A percentile compares a stretch with the other conserved stretches of the same genome.
phyloP scores from a whole-genome alignment of 2,113 vertebrate genomes.

The Choloepus hoffmanni region DNA sequence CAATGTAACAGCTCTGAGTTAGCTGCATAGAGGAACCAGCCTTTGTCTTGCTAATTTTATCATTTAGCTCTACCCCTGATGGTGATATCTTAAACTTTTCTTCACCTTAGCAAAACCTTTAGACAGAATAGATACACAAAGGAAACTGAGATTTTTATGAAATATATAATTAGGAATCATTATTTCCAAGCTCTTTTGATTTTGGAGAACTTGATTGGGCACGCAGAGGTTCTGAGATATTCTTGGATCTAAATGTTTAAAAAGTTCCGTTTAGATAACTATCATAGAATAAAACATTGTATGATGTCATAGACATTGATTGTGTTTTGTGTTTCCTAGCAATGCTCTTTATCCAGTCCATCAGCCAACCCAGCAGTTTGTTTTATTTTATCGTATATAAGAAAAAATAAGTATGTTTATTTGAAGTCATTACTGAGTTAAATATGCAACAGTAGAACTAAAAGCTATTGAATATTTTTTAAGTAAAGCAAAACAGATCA shows the following conservation, averaged over 20 bases:
- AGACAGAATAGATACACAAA: not conserved
- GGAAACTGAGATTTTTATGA: not conserved
- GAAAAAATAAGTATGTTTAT: conserved; percentile 14
- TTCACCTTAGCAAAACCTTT: not conserved
- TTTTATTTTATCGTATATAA: not conserved
- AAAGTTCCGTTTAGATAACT: conserved; percentile 31
- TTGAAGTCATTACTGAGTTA: conserved; percentile 13
- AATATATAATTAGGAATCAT: conserved; percentile 35
- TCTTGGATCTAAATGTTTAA: conserved; percentile 34
- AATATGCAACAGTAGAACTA: conserved; percentile 38
- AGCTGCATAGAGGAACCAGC: not conserved
- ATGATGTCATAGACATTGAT: conserved; percentile 29
- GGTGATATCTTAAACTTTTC: not conserved
- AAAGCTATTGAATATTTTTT: not conserved
- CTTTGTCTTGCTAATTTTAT: not conserved
- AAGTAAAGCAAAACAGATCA: conserved; percentile 21
- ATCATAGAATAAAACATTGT: conserved; percentile 36
- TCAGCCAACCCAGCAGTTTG: not conserved
- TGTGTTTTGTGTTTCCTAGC: not conserved
- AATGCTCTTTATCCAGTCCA: not conserved
- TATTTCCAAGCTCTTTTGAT: conserved; percentile 32
- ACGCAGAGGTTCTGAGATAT: conserved; percentile 40
- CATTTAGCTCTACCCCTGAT: not conserved
- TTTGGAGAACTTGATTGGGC: conserved; percentile 20
- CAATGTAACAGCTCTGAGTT: not conserved